phyloP scores from a whole-genome alignment of 2,888 invertebrate species.

The Agrotis clavis region DNA sequence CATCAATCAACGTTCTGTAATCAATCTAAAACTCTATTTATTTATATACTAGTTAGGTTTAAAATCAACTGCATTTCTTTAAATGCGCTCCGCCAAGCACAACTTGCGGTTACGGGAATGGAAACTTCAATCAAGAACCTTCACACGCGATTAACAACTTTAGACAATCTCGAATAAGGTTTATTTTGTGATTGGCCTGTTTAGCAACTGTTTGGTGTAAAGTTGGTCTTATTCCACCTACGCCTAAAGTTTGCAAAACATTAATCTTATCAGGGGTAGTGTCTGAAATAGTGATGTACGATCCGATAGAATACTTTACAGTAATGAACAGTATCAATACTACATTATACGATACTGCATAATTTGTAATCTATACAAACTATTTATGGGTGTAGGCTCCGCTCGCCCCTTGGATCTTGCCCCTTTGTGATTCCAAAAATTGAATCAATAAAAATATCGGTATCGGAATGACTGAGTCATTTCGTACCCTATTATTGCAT shows the following conservation, averaged over 20 bases:
- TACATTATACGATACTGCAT: background rate
- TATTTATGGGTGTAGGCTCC: no score
- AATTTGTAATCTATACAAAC: background rate
- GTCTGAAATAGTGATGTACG: slow-evolving; percentile 38
- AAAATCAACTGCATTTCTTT: slow-evolving; percentile 29
- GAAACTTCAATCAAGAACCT: slow-evolving; percentile 31
- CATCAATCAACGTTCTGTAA: background rate
- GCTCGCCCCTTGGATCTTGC: no score
- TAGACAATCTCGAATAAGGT: slow-evolving; percentile 18
- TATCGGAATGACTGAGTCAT: background rate
- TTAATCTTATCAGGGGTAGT: slow-evolving; percentile 71
- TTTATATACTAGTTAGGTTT: background rate
- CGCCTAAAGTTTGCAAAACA: slow-evolving; percentile 61
- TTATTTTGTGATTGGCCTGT: slow-evolving; percentile 9
- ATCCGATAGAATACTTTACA: background rate
- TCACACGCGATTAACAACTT: slow-evolving; percentile 27
- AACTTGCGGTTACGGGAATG: slow-evolving; percentile 46
- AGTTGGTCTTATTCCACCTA: slow-evolving; percentile 48
- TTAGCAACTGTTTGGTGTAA: slow-evolving; percentile 22
- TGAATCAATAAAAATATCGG: background rate
- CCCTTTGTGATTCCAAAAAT: background rate
- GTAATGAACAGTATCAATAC: background rate
- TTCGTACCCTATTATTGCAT: background rate
- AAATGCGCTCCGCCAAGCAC: slow-evolving; percentile 16
- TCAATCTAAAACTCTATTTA: slow-evolving; percentile 12